Percentiles rank a stretch among this genome's conserved stretches.
These are phyloP conservation scores for Muscidifurax raptorellus DNA, from an alignment of 1,140 invertebrate genomes.

Conservation along the genomic window DNA sequence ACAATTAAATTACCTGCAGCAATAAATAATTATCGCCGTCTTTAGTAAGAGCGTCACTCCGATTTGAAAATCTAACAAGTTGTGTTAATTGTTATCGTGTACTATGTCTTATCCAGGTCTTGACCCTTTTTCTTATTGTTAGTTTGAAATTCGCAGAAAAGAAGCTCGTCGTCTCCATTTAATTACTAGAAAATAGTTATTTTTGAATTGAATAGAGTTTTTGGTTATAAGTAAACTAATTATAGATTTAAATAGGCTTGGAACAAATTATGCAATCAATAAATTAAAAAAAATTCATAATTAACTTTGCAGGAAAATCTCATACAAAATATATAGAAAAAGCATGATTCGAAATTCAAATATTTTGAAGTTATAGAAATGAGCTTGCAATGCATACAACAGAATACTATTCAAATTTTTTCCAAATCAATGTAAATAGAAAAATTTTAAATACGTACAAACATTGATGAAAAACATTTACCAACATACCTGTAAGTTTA, in stretches of 20 bases:
- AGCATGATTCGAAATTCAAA: neutral
- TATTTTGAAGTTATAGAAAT: neutral
- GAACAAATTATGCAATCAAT: neutral
- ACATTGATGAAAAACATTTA: neutral
- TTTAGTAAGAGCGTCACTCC: no score
- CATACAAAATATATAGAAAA: neutral
- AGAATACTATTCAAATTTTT: no score
- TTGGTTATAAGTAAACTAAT: neutral
- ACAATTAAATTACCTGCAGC: no score
- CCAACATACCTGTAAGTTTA: neutral
- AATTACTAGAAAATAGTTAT: neutral
- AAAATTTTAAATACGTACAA: neutral
- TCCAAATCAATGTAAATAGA: neutral
- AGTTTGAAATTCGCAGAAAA: neutral
- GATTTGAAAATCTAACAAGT: neutral
- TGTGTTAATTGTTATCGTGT: neutral
- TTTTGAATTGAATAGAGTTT: neutral
- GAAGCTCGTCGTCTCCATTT: neutral
- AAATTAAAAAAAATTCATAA: neutral
- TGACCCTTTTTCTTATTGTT: neutral
- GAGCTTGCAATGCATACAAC: no score
- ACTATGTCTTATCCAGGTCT: neutral
- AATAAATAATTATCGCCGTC: no score
- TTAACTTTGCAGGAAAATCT: neutral
- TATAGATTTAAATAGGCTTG: neutral